phyloP scores from a whole-genome alignment of 2,797 vertebrate species.

The Brotogeris chrysoptera region DNA sequence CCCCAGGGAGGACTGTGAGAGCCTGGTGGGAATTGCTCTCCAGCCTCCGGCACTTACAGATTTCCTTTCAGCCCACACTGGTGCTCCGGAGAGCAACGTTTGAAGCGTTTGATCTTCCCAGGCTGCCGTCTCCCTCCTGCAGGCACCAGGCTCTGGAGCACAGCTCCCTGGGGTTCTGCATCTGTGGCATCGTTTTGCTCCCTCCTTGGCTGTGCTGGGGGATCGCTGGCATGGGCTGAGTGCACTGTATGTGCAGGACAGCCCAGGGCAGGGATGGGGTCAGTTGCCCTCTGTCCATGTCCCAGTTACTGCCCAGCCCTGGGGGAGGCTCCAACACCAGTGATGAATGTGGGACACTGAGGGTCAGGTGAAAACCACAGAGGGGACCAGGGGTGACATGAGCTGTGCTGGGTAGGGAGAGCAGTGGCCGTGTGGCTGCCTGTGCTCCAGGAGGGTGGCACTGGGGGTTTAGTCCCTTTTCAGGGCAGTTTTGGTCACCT shows the following conservation, averaged over 20 bases:
- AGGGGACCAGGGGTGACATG: rapidly evolving
- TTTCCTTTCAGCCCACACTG: not conserved
- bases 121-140: not conserved
- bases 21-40: not conserved
- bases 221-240: rapidly evolving
- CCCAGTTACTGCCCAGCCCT: rapidly evolving
- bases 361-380: rapidly evolving
- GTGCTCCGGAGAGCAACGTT: not conserved
- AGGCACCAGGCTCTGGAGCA: rapidly evolving
- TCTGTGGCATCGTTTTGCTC: not conserved
- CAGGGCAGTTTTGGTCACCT: not conserved
- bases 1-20: not conserved
- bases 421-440: rapidly evolving
- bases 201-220: not conserved
- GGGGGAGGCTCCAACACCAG: not conserved
- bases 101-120: not conserved
- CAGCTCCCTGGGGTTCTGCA: not conserved
- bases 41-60: not conserved
- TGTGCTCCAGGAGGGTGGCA: not conserved
- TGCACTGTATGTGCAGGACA: rapidly evolving
- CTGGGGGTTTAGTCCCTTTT: not conserved
- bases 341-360: not conserved
- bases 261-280: rapidly evolving
- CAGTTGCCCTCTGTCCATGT: not conserved
- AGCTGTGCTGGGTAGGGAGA: not conserved